Evolutionary conservation across 2,797 vertebrate genomes (phyloP).

Genomic region (Esox lucius): DNA sequence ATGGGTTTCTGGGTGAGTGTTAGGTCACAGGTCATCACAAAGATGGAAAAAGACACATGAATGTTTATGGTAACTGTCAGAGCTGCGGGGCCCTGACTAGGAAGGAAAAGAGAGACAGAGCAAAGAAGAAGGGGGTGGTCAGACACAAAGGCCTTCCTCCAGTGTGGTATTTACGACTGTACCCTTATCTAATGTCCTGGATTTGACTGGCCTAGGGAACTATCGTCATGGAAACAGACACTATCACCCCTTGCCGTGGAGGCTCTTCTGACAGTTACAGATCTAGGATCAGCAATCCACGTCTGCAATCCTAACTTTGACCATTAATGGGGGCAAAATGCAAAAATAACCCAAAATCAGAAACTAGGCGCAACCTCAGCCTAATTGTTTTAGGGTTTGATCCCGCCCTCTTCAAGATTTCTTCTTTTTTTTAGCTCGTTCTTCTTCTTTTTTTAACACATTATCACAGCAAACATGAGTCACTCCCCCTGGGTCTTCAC

Average conservation of each 20-base stretch:
- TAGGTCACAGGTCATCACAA: too few relatives aligned
- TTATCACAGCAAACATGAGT: not conserved
- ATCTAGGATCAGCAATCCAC: not conserved
- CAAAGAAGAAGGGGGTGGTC: conserved; percentile 1
- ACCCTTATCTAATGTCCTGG: conserved; percentile 44
- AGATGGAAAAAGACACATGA: too few relatives aligned
- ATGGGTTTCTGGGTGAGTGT: not conserved
- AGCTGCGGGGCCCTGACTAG: conserved; percentile 16
- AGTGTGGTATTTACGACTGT: conserved; percentile 48
- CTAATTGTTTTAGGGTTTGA: not conserved
- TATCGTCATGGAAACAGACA: conserved; percentile 27
- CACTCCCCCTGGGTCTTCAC: not conserved
- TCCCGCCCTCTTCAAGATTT: not conserved
- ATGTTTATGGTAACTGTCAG: conserved; percentile 7
- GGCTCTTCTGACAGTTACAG: not conserved
- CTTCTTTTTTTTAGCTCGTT: too few relatives aligned
- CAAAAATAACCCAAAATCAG: not conserved
- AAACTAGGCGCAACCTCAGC: not conserved
- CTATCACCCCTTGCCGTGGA: not conserved
- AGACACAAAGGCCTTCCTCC: conserved; percentile 52
- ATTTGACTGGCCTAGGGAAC: conserved; percentile 23
- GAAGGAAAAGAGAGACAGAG: not conserved
- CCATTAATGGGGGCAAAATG: not conserved
- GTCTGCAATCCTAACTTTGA: not conserved
- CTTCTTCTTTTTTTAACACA: not conserved